Conservation (phyloP, 2,113 vertebrate genomes). For the Furnarius figulus region DNA sequence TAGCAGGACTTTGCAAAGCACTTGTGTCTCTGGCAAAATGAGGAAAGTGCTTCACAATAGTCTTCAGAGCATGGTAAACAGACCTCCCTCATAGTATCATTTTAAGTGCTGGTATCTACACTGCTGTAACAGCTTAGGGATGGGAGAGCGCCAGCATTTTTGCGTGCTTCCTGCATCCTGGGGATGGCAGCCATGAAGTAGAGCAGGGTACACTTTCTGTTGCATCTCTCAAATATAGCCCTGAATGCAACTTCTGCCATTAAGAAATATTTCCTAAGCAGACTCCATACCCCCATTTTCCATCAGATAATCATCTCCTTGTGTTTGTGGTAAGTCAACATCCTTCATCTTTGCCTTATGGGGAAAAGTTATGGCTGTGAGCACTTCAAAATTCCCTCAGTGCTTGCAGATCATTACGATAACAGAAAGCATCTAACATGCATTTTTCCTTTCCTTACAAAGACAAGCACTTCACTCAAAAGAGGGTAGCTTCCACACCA, state of each 20-base stretch:
- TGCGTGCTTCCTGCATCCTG: not conserved
- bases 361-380: conserved; percentile 52
- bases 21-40: not conserved
- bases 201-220: not conserved
- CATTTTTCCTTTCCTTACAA: conserved; percentile 58
- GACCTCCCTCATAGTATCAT: not conserved
- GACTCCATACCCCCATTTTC: conserved; percentile 62
- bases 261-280: conserved; percentile 68
- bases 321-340: conserved; percentile 67
- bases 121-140: not conserved
- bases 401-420: conserved; percentile 57
- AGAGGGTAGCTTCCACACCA: not conserved
- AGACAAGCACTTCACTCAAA: conserved; percentile 26
- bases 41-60: not conserved
- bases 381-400: conserved; percentile 52
- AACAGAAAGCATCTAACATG: conserved; percentile 19
- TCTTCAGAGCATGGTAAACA: conserved; percentile 20
- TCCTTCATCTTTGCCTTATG: conserved; percentile 72
- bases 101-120: conserved; percentile 23
- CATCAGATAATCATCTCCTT: conserved; percentile 71
- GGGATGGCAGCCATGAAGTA: conserved; percentile 1
- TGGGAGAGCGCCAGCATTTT: not conserved
- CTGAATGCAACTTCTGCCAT: conserved; percentile 44
- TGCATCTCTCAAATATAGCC: conserved; percentile 32
- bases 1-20: not conserved